Base-by-base conservation (phyloP, 2,113 vertebrate species). In the Nothoprocta perdicaria region DNA sequence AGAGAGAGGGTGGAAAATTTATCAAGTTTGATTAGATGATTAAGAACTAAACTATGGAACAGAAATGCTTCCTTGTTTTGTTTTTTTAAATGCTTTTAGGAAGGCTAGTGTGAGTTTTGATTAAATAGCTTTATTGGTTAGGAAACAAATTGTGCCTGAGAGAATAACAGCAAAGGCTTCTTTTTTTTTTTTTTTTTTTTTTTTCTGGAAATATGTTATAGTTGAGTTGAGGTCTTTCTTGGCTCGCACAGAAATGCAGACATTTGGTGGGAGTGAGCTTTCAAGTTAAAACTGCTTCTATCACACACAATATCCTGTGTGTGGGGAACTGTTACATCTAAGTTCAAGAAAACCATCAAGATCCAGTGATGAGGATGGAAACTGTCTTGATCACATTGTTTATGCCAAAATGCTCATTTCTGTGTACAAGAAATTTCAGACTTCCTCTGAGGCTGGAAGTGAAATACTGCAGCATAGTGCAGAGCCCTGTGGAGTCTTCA, bases 381-480 rank as follows among this genome's bases (percentile, higher is more conserved):
- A 96, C 93, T 95, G 95, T 97, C 95, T 96, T 43, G 81, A 93
- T 96, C 94, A 92, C 90, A 88, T 75, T 86, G 81, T 92, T 91
- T 81, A 82, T 96, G 95, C 95, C 95, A 96, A 95, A 96, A 96
- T 96, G 96, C 95, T 97, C 95, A 86, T 96, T 96, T 95, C 75
- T 94, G 69, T 68, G n/a, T 48, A 29, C 57, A 50, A 73, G 86
- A 78, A 76, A 90, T 89, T 88, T 38, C 71, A 90, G 80, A 12
- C 80, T 84, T 94, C 80, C 55, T 87, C 89, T 93, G 40, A 77
- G 60, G 33, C 31, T 89, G 82, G 89, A 93, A 77, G 93, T 91
- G 86, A 92, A 95, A 61, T 48, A 41, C 73, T 91, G 76, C 79
- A 78, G 62, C 22, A 35, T 43, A 53, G 15, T 29, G 19, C 7